These are phyloP conservation scores for Colinus virginianus DNA, from an alignment of 2,113 vertebrate species.

Conservation along the genomic window DNA sequence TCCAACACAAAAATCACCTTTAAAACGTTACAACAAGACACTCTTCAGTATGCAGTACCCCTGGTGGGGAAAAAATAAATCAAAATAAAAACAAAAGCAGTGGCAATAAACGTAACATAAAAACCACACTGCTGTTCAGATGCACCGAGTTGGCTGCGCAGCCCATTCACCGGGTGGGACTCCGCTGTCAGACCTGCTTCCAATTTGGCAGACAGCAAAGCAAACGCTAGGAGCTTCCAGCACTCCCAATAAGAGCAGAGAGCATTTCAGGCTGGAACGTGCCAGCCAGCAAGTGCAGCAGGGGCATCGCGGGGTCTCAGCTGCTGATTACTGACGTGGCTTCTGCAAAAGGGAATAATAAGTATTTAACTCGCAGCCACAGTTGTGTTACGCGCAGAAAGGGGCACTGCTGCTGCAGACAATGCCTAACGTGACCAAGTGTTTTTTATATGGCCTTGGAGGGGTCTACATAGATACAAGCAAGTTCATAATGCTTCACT, in stretches of 20 bases:
- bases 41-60: background rate
- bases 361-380: background rate
- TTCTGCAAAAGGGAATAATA: background rate
- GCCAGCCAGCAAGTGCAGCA: background rate
- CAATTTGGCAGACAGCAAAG: background rate
- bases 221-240: background rate
- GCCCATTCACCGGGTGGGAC: background rate
- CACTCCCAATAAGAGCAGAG: background rate
- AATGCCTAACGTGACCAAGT: accelerated
- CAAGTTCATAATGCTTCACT: background rate
- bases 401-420: background rate
- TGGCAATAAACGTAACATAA: background rate
- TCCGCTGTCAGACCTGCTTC: background rate
- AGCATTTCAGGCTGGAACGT: background rate
- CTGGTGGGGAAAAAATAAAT: background rate
- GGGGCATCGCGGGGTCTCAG: background rate
- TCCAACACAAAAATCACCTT: background rate
- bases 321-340: background rate
- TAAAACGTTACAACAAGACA: background rate
- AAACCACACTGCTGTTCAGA: background rate
- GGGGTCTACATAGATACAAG: background rate
- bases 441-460: background rate
- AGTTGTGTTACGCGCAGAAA: background rate
- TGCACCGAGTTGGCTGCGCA: background rate
- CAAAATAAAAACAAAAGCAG: background rate